Evolutionary conservation across 2,113 vertebrate species (phyloP).

Genomic region (Colius striatus): DNA sequence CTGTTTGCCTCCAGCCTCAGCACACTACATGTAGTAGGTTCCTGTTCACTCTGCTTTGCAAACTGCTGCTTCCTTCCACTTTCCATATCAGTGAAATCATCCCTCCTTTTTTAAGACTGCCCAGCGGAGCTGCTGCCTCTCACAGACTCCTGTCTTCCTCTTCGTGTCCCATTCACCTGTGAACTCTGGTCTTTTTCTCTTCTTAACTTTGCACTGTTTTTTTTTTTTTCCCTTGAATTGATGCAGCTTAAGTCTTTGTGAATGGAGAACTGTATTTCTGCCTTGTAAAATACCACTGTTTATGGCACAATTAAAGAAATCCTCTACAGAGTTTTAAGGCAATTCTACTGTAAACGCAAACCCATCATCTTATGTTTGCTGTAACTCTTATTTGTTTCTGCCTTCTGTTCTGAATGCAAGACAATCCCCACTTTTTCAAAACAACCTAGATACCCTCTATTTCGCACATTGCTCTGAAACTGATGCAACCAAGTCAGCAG

Average conservation of each 20-base stretch:
- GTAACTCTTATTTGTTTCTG: not conserved
- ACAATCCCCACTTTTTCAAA: not conserved
- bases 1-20: not conserved
- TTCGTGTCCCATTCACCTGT: not conserved
- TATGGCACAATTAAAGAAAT: not conserved
- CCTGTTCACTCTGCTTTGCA: not conserved
- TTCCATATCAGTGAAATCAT: not conserved
- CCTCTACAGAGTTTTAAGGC: not conserved
- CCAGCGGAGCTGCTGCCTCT: not conserved
- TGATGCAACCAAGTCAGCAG: not conserved
- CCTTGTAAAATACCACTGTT: not conserved
- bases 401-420: not conserved
- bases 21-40: not conserved
- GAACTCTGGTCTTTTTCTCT: not conserved
- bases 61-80: not conserved
- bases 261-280: not conserved
- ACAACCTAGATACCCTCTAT: not conserved
- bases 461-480: not conserved
- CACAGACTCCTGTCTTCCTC: not conserved
- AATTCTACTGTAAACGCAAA: not conserved
- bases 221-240: not conserved
- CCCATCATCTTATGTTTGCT: not conserved
- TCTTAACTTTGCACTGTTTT: not conserved
- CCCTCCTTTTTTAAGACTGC: not conserved
- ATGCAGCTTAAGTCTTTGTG: not conserved